Base-by-base conservation (phyloP, 2,888 invertebrate genomes). In the Smittia sp. region DNA sequence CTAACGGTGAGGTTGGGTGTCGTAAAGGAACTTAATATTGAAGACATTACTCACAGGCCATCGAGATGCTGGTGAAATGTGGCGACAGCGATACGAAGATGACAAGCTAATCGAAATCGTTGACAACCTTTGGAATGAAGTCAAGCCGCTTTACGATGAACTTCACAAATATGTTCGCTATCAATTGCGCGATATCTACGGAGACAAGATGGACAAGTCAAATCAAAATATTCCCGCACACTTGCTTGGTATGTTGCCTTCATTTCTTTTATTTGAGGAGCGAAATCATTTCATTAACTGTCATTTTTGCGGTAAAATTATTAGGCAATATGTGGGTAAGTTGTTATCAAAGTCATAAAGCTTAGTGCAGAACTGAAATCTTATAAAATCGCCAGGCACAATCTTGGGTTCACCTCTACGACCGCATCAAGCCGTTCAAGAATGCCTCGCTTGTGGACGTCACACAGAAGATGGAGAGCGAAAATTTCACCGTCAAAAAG, bases 251-350 rank as follows among this genome's bases (percentile, higher is more conserved):
- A 75, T 75, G 73, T 75, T 75, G 75, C n/a, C n/a, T n/a, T n/a
- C n/a, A n/a, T n/a, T n/a, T n/a, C n/a, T n/a, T n/a, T n/a, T n/a
- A n/a, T n/a, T n/a, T n/a, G n/a, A n/a, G n/a, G n/a, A n/a, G n/a
- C n/a, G n/a, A n/a, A n/a, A n/a, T n/a, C n/a, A n/a, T n/a, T n/a
- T n/a, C n/a, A n/a, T n/a, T n/a, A n/a, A n/a, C n/a, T n/a, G n/a
- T n/a, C n/a, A n/a, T n/a, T n/a, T n/a, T n/a, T n/a, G n/a, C 87
- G 0, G 86, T 86, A 0, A 86, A 88, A 79, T 75, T 88, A 3
- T 78, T 87, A 32, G 87, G 87, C 82, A 76, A 76, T 74, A 76
- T 76, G 76, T 76, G 76, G 75, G 58, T 67, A 24, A 41, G 67
- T 46, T 3, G 1, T 20, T 38, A 38, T 15, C 18, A 6, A 39